Percentiles rank a stretch among this genome's conserved stretches.
Conservation (phyloP, 2,888 invertebrate genomes). For the Brachylomia viminalis region DNA sequence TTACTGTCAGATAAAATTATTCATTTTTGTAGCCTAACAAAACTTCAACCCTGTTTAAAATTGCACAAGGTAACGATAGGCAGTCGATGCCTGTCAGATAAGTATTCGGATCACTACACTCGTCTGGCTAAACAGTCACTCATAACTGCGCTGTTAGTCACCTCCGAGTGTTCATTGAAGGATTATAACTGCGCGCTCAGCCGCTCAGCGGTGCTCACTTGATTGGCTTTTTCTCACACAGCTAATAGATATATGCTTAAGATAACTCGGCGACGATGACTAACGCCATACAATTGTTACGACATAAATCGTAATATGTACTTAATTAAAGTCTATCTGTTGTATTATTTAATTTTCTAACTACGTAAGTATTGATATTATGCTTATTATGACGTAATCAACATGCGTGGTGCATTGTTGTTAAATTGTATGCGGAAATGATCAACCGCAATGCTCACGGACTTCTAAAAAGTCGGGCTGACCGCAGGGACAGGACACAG, state of each 20-base stretch:
- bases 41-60: conserved; percentile 16
- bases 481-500: conserved; percentile 75
- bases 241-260: conserved; percentile 77
- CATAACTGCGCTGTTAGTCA: conserved; percentile 75
- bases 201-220: conserved; percentile 53
- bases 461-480: conserved; percentile 74
- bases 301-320: conserved; percentile 52
- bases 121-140: conserved; percentile 73
- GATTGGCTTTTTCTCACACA: conserved; percentile 78
- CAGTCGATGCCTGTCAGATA: conserved; percentile 59
- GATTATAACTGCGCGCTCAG: conserved; percentile 72
- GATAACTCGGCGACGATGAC: conserved; percentile 64
- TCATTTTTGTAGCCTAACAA: neutral
- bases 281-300: conserved; percentile 65
- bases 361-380: conserved; percentile 40
- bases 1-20: neutral
- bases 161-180: conserved; percentile 75
- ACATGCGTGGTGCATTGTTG: conserved; percentile 65
- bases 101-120: conserved; percentile 65
- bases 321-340: conserved; percentile 46
- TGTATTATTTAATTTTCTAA: conserved; percentile 46
- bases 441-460: conserved; percentile 80
- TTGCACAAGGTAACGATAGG: conserved; percentile 39
- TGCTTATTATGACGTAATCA: conserved; percentile 56
- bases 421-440: conserved; percentile 75